These are phyloP conservation scores for Seira ritae DNA, from an alignment of 2,888 invertebrate genomes.

Conservation along the genomic window DNA sequence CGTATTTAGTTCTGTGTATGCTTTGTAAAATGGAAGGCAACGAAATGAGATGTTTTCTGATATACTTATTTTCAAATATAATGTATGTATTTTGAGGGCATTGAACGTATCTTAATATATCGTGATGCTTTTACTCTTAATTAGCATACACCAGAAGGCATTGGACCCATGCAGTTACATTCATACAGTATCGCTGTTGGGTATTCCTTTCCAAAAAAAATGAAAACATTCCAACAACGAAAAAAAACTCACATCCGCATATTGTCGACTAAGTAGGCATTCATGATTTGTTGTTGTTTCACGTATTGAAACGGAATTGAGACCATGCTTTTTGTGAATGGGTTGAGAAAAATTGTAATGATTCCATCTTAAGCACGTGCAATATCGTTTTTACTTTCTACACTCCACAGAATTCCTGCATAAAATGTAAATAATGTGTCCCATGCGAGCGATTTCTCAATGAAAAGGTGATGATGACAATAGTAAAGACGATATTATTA, in stretches of 20 bases:
- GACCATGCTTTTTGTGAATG: not conserved
- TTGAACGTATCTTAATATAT: too few relatives aligned
- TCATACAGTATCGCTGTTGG: not conserved
- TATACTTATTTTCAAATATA: too few relatives aligned
- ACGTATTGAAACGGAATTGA: not conserved
- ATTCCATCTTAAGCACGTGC: not conserved
- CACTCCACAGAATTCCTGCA: not conserved
- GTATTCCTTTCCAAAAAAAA: not conserved
- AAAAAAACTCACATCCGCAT: not conserved
- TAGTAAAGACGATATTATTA: constrained; percentile 27
- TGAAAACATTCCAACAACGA: too few relatives aligned
- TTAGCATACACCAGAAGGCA: not conserved
- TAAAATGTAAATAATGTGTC: constrained; percentile 2
- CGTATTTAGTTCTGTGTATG: too few relatives aligned
- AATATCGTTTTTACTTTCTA: not conserved
- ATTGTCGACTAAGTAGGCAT: not conserved
- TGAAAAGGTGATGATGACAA: constrained; percentile 11
- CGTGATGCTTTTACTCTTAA: too few relatives aligned
- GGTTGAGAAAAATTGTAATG: not conserved
- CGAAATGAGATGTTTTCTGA: too few relatives aligned
- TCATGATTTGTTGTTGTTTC: too few relatives aligned
- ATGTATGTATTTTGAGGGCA: too few relatives aligned
- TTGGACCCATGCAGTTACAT: not conserved
- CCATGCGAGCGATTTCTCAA: not conserved
- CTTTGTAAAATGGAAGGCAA: too few relatives aligned